phyloP scores from a whole-genome alignment of 2,113 vertebrate genomes.

The Spea bombifrons region DNA sequence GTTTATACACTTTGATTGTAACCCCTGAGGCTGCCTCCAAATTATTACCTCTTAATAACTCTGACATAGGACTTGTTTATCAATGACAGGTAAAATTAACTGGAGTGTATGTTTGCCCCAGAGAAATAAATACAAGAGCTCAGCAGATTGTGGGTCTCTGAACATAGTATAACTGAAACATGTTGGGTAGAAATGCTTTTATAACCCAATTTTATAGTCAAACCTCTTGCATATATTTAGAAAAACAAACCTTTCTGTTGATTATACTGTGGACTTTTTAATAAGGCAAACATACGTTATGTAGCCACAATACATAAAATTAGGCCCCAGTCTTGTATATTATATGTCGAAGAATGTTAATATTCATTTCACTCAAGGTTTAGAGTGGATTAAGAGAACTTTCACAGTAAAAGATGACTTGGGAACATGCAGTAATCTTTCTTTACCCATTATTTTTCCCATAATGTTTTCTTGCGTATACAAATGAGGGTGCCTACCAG shows the following conservation, averaged over 20 bases:
- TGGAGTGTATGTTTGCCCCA: conserved; percentile 41
- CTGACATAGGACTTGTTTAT: conserved; percentile 52
- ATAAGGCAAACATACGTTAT: too few species aligned
- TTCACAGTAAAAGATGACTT: too few species aligned
- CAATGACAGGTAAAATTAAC: conserved; percentile 55
- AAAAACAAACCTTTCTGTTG: too few species aligned
- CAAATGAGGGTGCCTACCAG: neutral
- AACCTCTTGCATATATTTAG: too few species aligned
- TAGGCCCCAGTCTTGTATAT: too few species aligned
- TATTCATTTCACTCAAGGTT: neutral
- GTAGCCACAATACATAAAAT: too few species aligned
- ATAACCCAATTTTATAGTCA: too few species aligned
- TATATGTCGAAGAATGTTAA: neutral
- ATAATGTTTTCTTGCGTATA: too few species aligned
- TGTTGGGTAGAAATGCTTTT: neutral
- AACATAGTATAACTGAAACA: conserved; percentile 2
- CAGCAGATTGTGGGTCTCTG: conserved; percentile 50
- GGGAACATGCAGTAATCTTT: too few species aligned
- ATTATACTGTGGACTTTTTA: too few species aligned
- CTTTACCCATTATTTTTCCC: too few species aligned
- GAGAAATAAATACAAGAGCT: conserved; percentile 54
- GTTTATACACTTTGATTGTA: conserved; percentile 47
- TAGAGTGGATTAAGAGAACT: too few species aligned
- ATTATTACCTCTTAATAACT: conserved; percentile 53
- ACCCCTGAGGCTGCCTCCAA: conserved; percentile 50